Conservation (phyloP, 2,797 vertebrate species). For the Hapalemur alaotrensis region DNA sequence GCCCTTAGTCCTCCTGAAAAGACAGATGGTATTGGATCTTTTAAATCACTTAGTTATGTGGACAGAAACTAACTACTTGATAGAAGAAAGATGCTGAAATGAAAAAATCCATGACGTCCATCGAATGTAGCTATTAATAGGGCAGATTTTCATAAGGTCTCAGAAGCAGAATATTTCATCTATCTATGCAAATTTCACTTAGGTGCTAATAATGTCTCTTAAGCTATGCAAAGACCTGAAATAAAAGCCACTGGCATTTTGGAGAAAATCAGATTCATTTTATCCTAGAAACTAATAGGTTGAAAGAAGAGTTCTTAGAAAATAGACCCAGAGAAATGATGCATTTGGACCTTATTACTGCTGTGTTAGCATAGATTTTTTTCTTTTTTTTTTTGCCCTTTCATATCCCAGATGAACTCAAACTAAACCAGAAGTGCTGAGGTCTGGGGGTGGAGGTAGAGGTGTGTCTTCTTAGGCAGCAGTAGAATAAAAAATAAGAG, state of each 20-base stretch:
- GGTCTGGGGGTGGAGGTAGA: not conserved
- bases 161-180: not conserved
- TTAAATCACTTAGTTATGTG: not conserved
- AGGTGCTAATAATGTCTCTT: not conserved
- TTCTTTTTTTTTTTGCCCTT: not conserved
- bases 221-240: not conserved
- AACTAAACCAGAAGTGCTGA: not conserved
- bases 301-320: not conserved
- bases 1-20: not conserved
- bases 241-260: not conserved
- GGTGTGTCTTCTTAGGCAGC: not conserved
- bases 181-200: not conserved
- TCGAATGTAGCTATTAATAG: not conserved
- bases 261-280: conserved; percentile 16
- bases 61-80: not conserved
- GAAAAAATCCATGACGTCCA: not conserved
- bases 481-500: not conserved
- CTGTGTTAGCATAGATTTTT: not conserved
- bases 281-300: not conserved
- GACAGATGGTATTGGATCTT: not conserved
- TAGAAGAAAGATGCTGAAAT: not conserved
- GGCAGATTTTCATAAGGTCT: not conserved
- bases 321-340: not conserved
- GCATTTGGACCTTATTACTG: not conserved
- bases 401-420: not conserved